Evolutionary conservation across 2,888 invertebrate genomes (phyloP).

Genomic region (Charanyca ferruginea): DNA sequence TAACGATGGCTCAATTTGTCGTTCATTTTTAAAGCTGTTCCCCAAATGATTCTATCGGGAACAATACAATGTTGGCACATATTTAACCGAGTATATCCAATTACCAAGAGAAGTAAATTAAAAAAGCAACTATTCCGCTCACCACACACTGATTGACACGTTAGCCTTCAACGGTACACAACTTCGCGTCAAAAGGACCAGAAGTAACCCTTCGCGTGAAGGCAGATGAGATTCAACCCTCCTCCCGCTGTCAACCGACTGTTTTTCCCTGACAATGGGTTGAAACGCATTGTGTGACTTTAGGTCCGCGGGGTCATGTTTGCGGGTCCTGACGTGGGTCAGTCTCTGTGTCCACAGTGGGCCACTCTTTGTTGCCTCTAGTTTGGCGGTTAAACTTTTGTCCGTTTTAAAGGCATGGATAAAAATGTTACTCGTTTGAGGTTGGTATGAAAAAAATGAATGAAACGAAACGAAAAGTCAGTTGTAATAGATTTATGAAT

Average conservation of each 20-base stretch:
- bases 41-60: not conserved
- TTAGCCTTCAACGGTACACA: conserved; percentile 41
- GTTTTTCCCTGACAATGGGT: conserved; percentile 44
- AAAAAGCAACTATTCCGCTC: conserved; percentile 26
- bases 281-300: conserved; percentile 55
- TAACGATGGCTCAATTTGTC: not conserved
- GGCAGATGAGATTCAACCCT: conserved; percentile 55
- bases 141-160: conserved; percentile 50
- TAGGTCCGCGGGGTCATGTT: conserved; percentile 45
- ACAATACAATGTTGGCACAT: too few relatives aligned
- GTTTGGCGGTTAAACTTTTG: conserved; percentile 56
- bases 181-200: conserved; percentile 50
- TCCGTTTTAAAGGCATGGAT: conserved; percentile 43
- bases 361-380: conserved; percentile 56
- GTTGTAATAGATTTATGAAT: conserved; percentile 5
- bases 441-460: conserved; percentile 11
- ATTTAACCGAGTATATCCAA: not conserved
- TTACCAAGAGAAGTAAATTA: conserved; percentile 18
- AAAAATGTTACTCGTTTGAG: conserved; percentile 37
- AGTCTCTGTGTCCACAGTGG: conserved; percentile 31
- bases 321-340: conserved; percentile 51
- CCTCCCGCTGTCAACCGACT: conserved; percentile 51
- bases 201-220: conserved; percentile 41
- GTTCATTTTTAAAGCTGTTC: not conserved
- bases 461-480: not conserved